Percentiles rank a stretch among this genome's conserved stretches.
Evolutionary conservation across 2,888 invertebrate species (phyloP).

Genomic region (Netelia inedita): DNA sequence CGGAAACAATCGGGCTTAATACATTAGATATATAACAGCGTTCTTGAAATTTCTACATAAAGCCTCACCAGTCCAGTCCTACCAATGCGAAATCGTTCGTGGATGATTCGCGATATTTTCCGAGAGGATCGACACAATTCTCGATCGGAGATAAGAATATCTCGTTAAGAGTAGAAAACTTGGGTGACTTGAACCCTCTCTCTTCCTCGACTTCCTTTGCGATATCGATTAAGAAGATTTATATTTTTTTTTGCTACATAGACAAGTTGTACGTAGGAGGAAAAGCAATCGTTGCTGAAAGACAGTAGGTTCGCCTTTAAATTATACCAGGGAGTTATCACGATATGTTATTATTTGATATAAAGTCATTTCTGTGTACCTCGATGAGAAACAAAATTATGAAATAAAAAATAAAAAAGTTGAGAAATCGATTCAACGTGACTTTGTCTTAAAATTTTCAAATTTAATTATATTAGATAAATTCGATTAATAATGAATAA

Average conservation of each 20-base stretch:
- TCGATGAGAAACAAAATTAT: too few relatives aligned
- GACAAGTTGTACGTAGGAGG: neutral
- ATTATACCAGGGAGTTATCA: too few relatives aligned
- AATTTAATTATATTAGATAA: too few relatives aligned
- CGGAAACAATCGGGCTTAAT: slow-evolving; percentile 29
- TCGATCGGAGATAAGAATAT: slow-evolving; percentile 63
- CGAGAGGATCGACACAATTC: slow-evolving; percentile 31
- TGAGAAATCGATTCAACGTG: too few relatives aligned
- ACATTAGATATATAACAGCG: slow-evolving; percentile 1
- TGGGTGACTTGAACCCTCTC: neutral
- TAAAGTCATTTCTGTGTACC: too few relatives aligned
- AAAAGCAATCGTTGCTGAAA: slow-evolving; percentile 17
- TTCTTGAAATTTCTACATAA: slow-evolving; percentile 19
- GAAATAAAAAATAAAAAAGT: too few relatives aligned
- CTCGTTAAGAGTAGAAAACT: slow-evolving; percentile 54
- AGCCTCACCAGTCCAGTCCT: slow-evolving; percentile 9
- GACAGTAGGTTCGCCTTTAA: neutral
- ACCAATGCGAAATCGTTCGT: slow-evolving; percentile 27
- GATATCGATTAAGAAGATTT: slow-evolving; percentile 41
- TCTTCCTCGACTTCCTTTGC: slow-evolving; percentile 10
- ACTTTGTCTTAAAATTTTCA: too few relatives aligned
- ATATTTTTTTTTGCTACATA: neutral
- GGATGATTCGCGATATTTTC: slow-evolving; percentile 48
- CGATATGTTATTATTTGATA: too few relatives aligned
- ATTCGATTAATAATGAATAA: too few relatives aligned